Percentiles rank a stretch among this genome's conserved stretches.
Evolutionary conservation across 2,113 vertebrate genomes (phyloP).

Genomic region (Dinomys branickii): DNA sequence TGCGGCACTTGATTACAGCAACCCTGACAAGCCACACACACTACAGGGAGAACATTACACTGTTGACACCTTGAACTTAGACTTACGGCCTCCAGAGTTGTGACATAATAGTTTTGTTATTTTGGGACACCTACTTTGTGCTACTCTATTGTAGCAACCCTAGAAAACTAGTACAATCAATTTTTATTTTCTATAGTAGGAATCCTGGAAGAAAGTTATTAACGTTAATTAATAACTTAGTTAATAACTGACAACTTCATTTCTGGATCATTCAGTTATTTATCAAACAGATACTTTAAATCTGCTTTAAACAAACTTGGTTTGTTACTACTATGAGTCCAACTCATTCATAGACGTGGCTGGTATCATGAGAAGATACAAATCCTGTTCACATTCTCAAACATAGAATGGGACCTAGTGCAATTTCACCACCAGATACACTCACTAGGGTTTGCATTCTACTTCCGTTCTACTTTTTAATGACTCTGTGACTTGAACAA

Average conservation of each 20-base stretch:
- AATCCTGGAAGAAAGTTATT: background rate
- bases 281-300: background rate
- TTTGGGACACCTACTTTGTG: background rate
- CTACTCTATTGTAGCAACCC: background rate
- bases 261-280: background rate
- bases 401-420: background rate
- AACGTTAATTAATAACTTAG: conserved; percentile 25
- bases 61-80: background rate
- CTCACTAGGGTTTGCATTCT: background rate
- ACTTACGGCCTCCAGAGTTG: background rate
- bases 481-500: background rate
- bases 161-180: background rate
- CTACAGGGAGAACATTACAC: background rate
- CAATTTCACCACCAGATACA: background rate
- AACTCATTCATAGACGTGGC: background rate
- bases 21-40: background rate
- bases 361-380: background rate
- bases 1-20: background rate
- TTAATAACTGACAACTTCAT: background rate
- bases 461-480: background rate
- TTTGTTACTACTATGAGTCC: background rate
- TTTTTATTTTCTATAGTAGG: background rate
- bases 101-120: background rate
- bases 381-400: background rate
- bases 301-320: background rate